Evolutionary conservation across 2,888 invertebrate species (phyloP), one percentile per base, ranked within the genome.

Genomic region (Cyaniris semiargus): DNA sequence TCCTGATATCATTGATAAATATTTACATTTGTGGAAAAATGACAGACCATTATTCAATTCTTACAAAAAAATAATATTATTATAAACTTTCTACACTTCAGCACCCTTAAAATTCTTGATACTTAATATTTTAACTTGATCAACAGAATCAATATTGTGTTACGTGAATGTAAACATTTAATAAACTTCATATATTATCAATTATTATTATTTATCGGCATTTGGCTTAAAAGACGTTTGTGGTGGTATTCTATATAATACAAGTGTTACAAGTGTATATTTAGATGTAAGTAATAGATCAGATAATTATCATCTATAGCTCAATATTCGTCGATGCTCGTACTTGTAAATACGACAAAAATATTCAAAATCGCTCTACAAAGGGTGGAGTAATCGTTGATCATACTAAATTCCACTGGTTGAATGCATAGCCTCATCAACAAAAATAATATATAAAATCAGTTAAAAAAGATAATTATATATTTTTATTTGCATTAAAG

Each of bases 191-290:
- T 48, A 53, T 18, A 53, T 71, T 53, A n/a, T n/a, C n/a, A 56
- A 76, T 76, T 78, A 77, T 77, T 78, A 77, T 79, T 79, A 70
- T 78, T 80, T 76, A 66, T 77, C 78, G 78, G 79, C 79, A 84
- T 83, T 86, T 87, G 84, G 86, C 81, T 89, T 84, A 89, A 90
- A 91, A 88, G 88, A 88, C 89, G 87, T 82, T 77, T 84, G 86
- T 85, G 80, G 80, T 83, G 85, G 82, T 83, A 85, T 86, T 88
- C 85, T 85, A 87, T 81, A 90, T 91, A 91, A 91, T 91, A 90
- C 84, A 84, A 86, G 84, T 87, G 86, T 90, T 89, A 88, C 86
- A 84, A 87, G 87, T 83, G 83, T 83, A 82, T 84, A 82, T 83
- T 82, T 78, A 80, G 78, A 82, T 79, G 5, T 83, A 82, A 81